Conservation (phyloP, 2,113 vertebrate species). For the Sphaerodactylus townsendi region DNA sequence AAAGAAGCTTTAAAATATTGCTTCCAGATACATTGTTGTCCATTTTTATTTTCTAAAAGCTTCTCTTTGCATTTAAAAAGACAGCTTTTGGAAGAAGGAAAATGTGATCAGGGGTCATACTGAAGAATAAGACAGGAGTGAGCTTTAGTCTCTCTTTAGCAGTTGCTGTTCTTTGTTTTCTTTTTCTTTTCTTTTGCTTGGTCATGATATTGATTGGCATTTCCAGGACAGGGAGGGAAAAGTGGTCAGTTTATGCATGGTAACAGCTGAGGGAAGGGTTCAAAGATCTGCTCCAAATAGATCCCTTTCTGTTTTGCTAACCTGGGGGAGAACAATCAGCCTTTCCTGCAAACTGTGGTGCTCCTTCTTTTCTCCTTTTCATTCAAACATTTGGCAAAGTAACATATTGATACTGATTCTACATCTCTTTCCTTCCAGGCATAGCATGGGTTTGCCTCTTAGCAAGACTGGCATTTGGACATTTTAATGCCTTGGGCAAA, state of each 20-base stretch:
- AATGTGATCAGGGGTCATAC: background rate
- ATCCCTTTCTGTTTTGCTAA: background rate
- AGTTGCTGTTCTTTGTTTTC: background rate
- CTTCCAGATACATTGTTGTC: background rate
- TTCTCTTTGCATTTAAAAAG: background rate
- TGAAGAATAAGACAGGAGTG: background rate
- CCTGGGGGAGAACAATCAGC: background rate
- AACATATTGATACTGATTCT: background rate
- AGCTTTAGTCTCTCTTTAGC: background rate
- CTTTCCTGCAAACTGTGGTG: background rate
- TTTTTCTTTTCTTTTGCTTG: background rate
- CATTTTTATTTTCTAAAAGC: background rate
- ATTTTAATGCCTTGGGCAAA: background rate
- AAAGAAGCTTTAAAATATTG: background rate
- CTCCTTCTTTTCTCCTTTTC: background rate
- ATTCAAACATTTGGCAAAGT: background rate
- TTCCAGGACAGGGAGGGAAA: constrained; percentile 1
- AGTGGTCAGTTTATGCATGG: background rate
- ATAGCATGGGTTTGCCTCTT: background rate
- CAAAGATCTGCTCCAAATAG: background rate
- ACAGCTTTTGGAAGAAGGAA: background rate
- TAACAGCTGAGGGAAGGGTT: background rate
- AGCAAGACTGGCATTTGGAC: background rate
- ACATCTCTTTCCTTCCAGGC: background rate
- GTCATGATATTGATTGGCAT: constrained; percentile 7